phyloP scores from a whole-genome alignment of 1,140 invertebrate species.

The Antheraea pernyi region DNA sequence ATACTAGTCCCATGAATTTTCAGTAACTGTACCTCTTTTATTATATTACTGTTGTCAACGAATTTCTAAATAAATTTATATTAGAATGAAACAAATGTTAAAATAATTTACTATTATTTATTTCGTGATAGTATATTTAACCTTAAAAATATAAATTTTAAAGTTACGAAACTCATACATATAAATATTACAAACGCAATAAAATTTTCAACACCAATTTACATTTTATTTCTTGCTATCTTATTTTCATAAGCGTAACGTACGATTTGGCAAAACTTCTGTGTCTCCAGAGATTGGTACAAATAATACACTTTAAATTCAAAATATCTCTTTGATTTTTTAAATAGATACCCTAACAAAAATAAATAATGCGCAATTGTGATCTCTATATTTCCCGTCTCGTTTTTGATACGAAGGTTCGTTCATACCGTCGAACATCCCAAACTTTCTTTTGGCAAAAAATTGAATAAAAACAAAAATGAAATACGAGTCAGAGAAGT shows the following conservation, averaged over 20 bases:
- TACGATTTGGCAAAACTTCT: background rate
- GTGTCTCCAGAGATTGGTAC: background rate
- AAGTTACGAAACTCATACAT: background rate
- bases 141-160: too few species aligned
- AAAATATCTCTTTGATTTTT: slow-evolving; percentile 5
- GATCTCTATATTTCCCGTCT: background rate
- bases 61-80: too few species aligned
- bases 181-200: background rate
- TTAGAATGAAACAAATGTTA: too few species aligned
- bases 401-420: background rate
- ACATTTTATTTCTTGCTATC: background rate
- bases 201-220: background rate
- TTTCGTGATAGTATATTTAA: too few species aligned
- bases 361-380: slow-evolving; percentile 3
- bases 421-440: background rate
- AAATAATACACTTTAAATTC: slow-evolving; percentile 9
- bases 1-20: too few species aligned
- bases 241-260: background rate
- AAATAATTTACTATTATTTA: too few species aligned
- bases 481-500: background rate
- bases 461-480: background rate
- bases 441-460: background rate
- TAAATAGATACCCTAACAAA: background rate
- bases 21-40: too few species aligned
- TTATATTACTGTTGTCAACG: too few species aligned